Percentiles rank a stretch among this genome's conserved stretches.
Evolutionary conservation across 2,113 vertebrate genomes (phyloP).

Genomic region (Odocoileus virginianus): DNA sequence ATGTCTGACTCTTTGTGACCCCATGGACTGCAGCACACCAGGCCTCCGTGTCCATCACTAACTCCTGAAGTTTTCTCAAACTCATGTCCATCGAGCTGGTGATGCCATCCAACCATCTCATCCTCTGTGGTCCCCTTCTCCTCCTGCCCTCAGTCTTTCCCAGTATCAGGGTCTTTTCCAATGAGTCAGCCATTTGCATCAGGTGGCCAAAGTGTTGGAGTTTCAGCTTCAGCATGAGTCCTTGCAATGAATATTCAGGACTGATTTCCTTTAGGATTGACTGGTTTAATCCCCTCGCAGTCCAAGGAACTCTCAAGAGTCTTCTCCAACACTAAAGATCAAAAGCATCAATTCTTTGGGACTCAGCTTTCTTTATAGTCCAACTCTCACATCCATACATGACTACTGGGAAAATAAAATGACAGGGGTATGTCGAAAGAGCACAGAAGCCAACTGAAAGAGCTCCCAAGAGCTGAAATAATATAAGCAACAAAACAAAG

Average conservation of each 20-base stretch:
- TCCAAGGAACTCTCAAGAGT: background rate
- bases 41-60: background rate
- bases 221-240: background rate
- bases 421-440: background rate
- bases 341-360: background rate
- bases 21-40: background rate
- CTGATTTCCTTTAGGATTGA: background rate
- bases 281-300: background rate
- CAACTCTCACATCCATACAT: background rate
- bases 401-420: background rate
- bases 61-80: background rate
- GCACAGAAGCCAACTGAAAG: background rate
- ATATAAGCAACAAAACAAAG: background rate
- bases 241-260: background rate
- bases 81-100: background rate
- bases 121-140: background rate
- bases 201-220: background rate
- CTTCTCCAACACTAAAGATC: background rate
- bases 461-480: background rate
- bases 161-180: background rate
- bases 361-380: background rate
- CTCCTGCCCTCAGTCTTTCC: background rate
- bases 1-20: background rate
- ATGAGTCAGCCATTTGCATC: background rate
- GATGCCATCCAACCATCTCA: background rate